Base-by-base conservation (phyloP, 2,797 vertebrate species). In the Enteromius afrohamiltoni region DNA sequence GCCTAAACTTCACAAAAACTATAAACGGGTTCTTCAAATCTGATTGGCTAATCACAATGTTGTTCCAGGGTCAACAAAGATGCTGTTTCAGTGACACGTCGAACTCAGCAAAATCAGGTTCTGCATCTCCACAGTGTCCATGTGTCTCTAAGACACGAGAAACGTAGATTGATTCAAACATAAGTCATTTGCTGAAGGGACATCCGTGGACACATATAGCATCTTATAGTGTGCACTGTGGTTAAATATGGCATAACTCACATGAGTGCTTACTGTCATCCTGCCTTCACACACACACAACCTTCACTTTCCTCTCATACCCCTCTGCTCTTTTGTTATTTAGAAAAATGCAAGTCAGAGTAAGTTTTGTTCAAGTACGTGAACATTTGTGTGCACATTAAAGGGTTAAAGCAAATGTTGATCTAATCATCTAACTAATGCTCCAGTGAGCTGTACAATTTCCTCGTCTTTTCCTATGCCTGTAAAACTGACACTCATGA, bases 371-470 rank as follows among this genome's bases (percentile, higher is more conserved):
- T 69, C 64, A 45, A n/a, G 60, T 29, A 55, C 40, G 9, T 83
- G 80, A 19, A 42, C 45, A 53, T 64, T 83, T 85, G 76, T 79
- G 86, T 85, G 82, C 40, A 75, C 83, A 86, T 87, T 96, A 96
- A 95, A 96, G 95, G 94, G 95, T 95, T 95, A 95, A 96, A 96
- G 95, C 95, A 96, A 95, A 97, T 97, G 96, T 97, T 97, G 96
- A 97, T 96, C 96, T 98, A 97, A 98, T 97, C 96, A 95, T 95
- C 95, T 95, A 96, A 97, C 97, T 98, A 98, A 98, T 97, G 96
- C 93, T 94, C 94, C 94, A 94, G 94, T 95, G 96, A 96, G 96
- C 95, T 95, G 7, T 6, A 93, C 94, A 95, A 94, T 94, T 94
- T 91, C 49, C 51, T 53, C 17, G 49, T 84, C 45, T 58, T 83